Base-by-base conservation (phyloP, 2,113 vertebrate genomes). In the Ceratotherium simum region DNA sequence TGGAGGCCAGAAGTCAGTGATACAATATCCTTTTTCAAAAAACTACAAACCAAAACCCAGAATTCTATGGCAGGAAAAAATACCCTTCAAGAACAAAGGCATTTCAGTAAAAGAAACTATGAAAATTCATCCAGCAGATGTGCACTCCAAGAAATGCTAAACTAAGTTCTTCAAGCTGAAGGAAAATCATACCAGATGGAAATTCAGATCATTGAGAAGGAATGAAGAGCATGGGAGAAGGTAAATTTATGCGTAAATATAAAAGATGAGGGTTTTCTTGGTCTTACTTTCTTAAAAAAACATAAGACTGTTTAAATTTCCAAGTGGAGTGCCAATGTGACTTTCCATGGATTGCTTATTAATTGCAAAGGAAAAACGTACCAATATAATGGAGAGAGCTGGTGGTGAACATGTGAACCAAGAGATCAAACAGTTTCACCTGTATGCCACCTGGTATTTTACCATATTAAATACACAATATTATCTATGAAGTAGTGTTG, bases 231-330 rank as follows among this genome's bases (percentile, higher is more conserved):
- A 85, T 6, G 60, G n/a, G 39, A 70, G 91, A 85, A 48, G 12
- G 33, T 33, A 95, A 91, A 65, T 56, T 83, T 46, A 42, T 42
- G 27, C 10, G 27, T 94, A 90, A 83, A 76, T 31, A 46, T 13
- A 75, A 90, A 69, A 65, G 20, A 73, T 62, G 29, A 65, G 48
- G 42, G 5, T 36, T 46, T 46, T 31, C 27, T 75, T 54, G 20
- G 29, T 83, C 36, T 65, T 84, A 78, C 67, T 69, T 78, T 85
- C 12, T 84, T 69, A 69, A 62, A 79, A 95, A 85, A 76, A 85
- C 7, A 62, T 20, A 82, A 67, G 18, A 31, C 79, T 90, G 17
- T 36, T 79, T 54, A 80, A 85, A 54, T 86, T 72, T 70, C 42
- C 9, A 67, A 78, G 29, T 76, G 48, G 36, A 85, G 10, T 90